Base-by-base conservation (phyloP, 64 coral and sea anemone species). In the Cladopsammia gracilis region DNA sequence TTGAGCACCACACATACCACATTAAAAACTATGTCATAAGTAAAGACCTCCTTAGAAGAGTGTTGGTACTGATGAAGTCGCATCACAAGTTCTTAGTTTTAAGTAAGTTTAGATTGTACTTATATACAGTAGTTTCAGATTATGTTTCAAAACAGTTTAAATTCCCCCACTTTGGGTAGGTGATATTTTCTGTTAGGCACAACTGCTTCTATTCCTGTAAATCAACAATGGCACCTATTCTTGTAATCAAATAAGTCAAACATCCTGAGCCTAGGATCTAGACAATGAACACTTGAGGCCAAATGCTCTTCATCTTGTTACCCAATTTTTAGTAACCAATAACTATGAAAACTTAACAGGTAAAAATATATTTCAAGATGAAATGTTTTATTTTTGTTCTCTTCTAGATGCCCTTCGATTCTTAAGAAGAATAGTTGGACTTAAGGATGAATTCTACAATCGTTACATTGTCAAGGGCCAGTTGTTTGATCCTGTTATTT, bases 401-500 rank as follows among this genome's bases (percentile, higher is more conserved):
- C 10, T 66, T 73, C 7, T 47, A 99, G 98, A 94, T 96, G 89
- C 98, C 65, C 71, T 99, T 46, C 94, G 98, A 19, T 99, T 96
- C 54, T 88, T 92, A 70, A 86, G 98, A 88, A 96, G 93, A 48
- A 99, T 99, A 94, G 84, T 99, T 44, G 98, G 98, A 23, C 88
- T 99, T 7, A 99, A 99, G 46, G 98, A 99, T 89, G 98, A 99
- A 53, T 99, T 99, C 69, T 99, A 99, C 85, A 99, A 99, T 82
- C 98, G 98, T 20, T 99, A 99, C 69, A 99, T 99, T 48, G 86
- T 96, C 91, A 99, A 96, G 70, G 98, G 98, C 12, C 96, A 99
- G 78, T 86, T 99, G 57, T 94, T 99, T 79, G 98, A 99, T 23
- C 87, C 98, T 48, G 86, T 99, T 15, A 77, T 99, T 10, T 69